phyloP scores from a whole-genome alignment of 2,113 vertebrate species.

The Cariama cristata region DNA sequence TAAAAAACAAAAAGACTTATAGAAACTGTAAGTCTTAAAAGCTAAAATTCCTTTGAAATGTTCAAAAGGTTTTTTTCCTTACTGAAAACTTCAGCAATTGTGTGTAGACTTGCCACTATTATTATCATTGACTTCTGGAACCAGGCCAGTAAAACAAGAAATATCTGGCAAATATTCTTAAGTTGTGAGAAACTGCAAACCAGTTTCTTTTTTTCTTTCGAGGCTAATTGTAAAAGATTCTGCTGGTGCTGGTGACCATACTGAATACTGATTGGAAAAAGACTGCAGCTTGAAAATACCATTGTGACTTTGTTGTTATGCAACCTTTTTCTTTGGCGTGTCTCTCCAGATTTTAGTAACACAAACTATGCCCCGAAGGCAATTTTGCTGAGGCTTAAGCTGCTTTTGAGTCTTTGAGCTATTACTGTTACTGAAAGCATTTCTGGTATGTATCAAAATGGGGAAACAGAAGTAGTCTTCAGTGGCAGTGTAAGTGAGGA shows the following conservation, averaged over 20 bases:
- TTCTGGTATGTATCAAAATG: background rate
- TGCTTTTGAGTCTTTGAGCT: background rate
- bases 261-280: background rate
- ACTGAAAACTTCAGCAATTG: background rate
- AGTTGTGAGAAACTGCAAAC: background rate
- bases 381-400: background rate
- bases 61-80: background rate
- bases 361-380: background rate
- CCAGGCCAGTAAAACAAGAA: background rate
- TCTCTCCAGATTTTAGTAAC: background rate
- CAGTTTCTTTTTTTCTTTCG: background rate
- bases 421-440: background rate
- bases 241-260: fast-evolving
- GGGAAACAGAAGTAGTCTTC: background rate
- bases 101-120: background rate
- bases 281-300: background rate
- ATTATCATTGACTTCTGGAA: background rate
- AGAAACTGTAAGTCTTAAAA: background rate
- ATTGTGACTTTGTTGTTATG: background rate
- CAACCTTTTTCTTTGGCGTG: background rate
- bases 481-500: fast-evolving
- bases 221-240: background rate
- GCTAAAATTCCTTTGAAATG: background rate
- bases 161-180: background rate
- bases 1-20: too few relatives aligned